Conservation (phyloP, 1,140 invertebrate species). For the Harpegnathos saltator region DNA sequence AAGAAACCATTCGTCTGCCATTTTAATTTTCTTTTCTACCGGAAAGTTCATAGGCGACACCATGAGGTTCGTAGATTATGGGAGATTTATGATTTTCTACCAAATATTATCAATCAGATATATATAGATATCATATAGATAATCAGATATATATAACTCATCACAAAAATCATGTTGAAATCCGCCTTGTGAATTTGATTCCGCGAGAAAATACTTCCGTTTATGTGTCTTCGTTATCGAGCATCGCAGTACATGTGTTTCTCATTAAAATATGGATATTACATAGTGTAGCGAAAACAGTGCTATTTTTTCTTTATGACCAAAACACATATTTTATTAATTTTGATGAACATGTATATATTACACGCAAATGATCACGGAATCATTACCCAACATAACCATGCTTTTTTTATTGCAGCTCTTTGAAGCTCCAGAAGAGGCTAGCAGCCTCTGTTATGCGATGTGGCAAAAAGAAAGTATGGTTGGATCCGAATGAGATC, state of each 20-base stretch:
- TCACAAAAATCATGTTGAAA: neutral
- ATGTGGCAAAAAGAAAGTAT: conserved; percentile 99
- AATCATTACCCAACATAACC: conserved; percentile 76
- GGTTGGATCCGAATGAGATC: conserved; percentile 99
- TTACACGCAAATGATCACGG: neutral
- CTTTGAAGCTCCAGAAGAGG: conserved; percentile 94
- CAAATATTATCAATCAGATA: neutral
- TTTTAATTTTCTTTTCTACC: conserved; percentile 75
- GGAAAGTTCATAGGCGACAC: conserved; percentile 57
- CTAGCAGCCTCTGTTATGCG: conserved; percentile 99
- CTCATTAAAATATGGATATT: neutral
- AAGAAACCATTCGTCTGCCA: too few species aligned
- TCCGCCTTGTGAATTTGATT: too few species aligned
- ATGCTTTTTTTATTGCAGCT: conserved; percentile 76
- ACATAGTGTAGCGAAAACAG: neutral
- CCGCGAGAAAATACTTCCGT: too few species aligned
- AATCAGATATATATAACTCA: neutral
- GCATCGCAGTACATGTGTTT: neutral
- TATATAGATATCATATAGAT: too few species aligned
- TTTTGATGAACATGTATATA: neutral
- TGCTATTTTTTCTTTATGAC: neutral
- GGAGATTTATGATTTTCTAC: conserved; percentile 50
- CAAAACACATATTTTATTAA: neutral
- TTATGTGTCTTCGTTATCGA: neutral
- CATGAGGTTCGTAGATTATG: conserved; percentile 76